Evolutionary conservation across 2,888 invertebrate genomes (phyloP).

Genomic region (Dioctria linearis): DNA sequence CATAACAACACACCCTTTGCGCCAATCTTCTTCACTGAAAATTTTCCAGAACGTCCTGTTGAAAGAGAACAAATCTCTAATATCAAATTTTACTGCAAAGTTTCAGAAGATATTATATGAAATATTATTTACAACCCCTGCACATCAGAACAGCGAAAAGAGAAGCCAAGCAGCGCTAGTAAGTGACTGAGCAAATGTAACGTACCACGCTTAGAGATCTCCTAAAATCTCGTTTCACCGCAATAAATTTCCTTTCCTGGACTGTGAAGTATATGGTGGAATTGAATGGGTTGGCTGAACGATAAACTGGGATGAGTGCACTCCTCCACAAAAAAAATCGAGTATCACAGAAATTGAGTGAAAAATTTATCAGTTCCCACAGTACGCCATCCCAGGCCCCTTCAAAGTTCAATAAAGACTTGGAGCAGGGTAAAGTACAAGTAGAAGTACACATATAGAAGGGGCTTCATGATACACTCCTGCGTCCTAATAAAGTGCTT

Average conservation of each 20-base stretch:
- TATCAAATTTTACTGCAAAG: not conserved
- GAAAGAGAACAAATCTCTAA: slow-evolving; percentile 29
- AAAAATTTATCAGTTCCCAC: slow-evolving; percentile 15
- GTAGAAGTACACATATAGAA: too few relatives aligned
- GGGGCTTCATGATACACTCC: slow-evolving; percentile 5
- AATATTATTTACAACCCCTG: slow-evolving; percentile 28
- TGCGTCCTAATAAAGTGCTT: not conserved
- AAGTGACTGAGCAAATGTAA: too few relatives aligned
- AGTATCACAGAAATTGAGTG: slow-evolving; percentile 11
- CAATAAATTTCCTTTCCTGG: too few relatives aligned
- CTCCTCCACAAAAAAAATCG: slow-evolving; percentile 40
- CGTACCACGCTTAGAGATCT: slow-evolving; percentile 20
- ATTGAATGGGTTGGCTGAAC: too few relatives aligned
- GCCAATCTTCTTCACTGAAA: too few relatives aligned
- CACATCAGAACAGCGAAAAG: not conserved
- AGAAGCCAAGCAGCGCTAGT: not conserved
- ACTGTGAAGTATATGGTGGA: too few relatives aligned
- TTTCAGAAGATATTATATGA: not conserved
- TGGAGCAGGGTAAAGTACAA: not conserved
- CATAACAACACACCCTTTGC: too few relatives aligned
- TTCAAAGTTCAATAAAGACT: too few relatives aligned
- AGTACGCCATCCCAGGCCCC: not conserved
- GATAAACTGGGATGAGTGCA: not conserved
- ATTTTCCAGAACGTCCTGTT: slow-evolving; percentile 3
- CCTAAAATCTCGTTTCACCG: slow-evolving; percentile 23